Conservation (phyloP, 1,140 invertebrate species). For the Aphelenchoides besseyi region DNA sequence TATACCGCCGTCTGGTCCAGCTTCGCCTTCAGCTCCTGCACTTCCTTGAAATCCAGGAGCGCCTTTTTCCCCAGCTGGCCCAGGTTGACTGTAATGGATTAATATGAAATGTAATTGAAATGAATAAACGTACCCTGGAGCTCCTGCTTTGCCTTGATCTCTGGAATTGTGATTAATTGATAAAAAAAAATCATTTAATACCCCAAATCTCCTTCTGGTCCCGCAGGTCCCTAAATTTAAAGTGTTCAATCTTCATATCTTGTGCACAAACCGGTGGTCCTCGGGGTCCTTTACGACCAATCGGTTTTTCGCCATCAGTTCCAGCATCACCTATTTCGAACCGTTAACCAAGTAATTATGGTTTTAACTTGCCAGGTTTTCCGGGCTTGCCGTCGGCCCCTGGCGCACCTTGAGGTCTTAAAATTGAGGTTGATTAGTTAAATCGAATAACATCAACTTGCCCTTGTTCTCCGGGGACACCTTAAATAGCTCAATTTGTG, state of each 20-base stretch:
- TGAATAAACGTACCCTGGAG: neutral
- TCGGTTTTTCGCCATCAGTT: conserved; percentile 46
- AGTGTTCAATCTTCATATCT: too few species aligned
- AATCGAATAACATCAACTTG: neutral
- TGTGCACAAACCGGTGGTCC: conserved; percentile 29
- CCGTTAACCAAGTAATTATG: neutral
- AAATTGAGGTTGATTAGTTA: neutral
- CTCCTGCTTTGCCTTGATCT: conserved; percentile 13
- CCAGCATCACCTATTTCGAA: conserved; percentile 37
- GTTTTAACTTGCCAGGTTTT: conserved; percentile 36
- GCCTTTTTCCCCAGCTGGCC: neutral
- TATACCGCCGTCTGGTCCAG: too few species aligned
- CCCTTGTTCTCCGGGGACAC: conserved; percentile 19
- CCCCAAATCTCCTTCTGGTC: neutral
- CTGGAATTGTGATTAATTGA: too few species aligned
- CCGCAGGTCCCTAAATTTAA: neutral
- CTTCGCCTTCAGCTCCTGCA: neutral
- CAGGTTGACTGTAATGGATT: neutral
- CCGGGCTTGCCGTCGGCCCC: conserved; percentile 24
- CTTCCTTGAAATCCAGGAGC: neutral
- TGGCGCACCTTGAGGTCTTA: too few species aligned
- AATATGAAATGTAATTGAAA: neutral
- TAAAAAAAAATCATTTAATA: too few species aligned
- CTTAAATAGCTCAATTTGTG: too few species aligned
- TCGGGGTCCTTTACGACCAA: conserved; percentile 37